phyloP scores from a whole-genome alignment of 2,888 invertebrate genomes.

The Elmis aenea region DNA sequence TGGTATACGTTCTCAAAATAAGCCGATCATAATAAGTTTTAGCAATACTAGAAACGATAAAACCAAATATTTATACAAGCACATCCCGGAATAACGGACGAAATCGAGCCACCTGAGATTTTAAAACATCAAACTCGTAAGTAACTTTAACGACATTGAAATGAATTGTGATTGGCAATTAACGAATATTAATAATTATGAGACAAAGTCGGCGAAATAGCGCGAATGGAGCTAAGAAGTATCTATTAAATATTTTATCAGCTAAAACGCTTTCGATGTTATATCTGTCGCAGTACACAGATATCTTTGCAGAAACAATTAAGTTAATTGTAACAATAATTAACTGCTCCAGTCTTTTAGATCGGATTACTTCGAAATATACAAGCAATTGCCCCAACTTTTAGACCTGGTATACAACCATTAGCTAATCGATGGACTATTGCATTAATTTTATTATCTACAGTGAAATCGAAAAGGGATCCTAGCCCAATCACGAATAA shows the following conservation, averaged over 20 bases:
- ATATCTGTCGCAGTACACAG: conserved; percentile 1
- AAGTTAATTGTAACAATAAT: conserved; percentile 5
- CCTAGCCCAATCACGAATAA: no score
- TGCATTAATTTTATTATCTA: conserved; percentile 5
- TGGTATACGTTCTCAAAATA: conserved; percentile 7
- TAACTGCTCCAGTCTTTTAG: conserved; percentile 1
- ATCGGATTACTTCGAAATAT: conserved; percentile 2
- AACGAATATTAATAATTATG: conserved; percentile 8
- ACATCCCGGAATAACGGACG: no score
- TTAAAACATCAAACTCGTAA: no score
- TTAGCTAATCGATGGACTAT: conserved; percentile 5
- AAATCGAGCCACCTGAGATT: no score
- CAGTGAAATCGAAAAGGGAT: conserved; percentile 1
- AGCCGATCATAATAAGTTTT: conserved; percentile 6
- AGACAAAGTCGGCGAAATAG: conserved; percentile 7
- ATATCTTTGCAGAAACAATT: conserved; percentile 4
- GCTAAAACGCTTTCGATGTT: conserved; percentile 7
- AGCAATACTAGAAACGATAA: no score
- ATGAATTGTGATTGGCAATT: conserved; percentile 8
- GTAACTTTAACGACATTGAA: no score
- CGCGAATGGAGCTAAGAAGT: conserved; percentile 7
- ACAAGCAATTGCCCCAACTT: no score
- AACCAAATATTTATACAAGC: no score
- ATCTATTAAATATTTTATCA: conserved; percentile 8
- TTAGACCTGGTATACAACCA: conserved; percentile 3